phyloP scores from a whole-genome alignment of 2,888 invertebrate species.

The Ophion ellenae region DNA sequence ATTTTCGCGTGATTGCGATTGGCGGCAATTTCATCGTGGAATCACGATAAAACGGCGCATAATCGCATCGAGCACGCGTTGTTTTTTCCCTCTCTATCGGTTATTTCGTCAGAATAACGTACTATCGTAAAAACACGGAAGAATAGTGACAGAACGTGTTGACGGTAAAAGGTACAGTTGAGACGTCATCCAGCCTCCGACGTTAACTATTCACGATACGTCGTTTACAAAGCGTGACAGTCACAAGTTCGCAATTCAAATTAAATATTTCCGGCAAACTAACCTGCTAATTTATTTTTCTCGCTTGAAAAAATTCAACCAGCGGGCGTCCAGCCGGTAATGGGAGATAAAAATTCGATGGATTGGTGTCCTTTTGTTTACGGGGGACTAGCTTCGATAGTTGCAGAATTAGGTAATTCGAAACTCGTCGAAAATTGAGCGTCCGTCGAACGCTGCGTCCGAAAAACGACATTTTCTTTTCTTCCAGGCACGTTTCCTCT shows the following conservation, averaged over 20 bases:
- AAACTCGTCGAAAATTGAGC: constrained; percentile 25
- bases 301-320: constrained; percentile 29
- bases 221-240: constrained; percentile 21
- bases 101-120: constrained; percentile 48
- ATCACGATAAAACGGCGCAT: constrained; percentile 14
- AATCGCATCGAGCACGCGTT: constrained; percentile 26
- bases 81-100: constrained; percentile 41
- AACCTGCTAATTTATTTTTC: constrained; percentile 25
- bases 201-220: constrained; percentile 7
- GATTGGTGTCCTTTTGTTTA: constrained; percentile 98
- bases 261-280: not conserved
- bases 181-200: constrained; percentile 15
- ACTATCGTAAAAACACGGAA: constrained; percentile 22
- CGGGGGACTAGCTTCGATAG: constrained; percentile 96
- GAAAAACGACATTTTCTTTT: constrained; percentile 18
- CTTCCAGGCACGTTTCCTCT: constrained; percentile 96
- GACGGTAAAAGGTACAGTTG: constrained; percentile 39
- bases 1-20: constrained; percentile 12
- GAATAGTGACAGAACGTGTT: constrained; percentile 32
- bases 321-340: constrained; percentile 82
- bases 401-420: constrained; percentile 94
- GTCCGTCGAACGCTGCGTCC: too few relatives aligned
- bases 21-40: constrained; percentile 60
- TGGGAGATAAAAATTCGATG: constrained; percentile 93
- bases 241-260: not conserved